Conservation (phyloP, 2,888 invertebrate species). For the Cerceris rybyensis region DNA sequence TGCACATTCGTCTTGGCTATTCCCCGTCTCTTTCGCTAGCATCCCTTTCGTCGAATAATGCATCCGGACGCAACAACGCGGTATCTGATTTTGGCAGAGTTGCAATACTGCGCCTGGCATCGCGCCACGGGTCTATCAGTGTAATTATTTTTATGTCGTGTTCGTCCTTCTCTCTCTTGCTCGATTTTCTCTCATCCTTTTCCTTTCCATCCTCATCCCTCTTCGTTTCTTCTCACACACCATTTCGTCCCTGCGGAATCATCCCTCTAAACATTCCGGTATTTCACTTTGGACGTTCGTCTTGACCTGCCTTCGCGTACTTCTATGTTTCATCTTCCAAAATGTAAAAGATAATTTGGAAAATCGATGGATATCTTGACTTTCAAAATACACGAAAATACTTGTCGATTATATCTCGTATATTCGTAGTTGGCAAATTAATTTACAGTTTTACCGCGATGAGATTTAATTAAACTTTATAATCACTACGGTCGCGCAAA, state of each 20-base stretch:
- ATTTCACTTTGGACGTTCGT: conserved; percentile 37
- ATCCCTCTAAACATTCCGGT: conserved; percentile 37
- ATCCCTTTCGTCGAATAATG: conserved; percentile 64
- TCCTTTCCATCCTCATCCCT: no score
- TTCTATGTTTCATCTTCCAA: conserved; percentile 22
- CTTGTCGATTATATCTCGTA: no score
- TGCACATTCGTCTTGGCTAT: conserved; percentile 44
- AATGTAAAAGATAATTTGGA: neutral
- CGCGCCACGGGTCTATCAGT: conserved; percentile 73
- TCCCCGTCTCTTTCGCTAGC: conserved; percentile 39
- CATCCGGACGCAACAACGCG: conserved; percentile 73
- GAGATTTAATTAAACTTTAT: no score
- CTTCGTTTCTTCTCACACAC: no score
- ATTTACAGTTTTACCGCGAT: no score
- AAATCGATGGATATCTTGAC: no score
- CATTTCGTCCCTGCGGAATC: conserved; percentile 25
- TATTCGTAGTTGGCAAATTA: no score
- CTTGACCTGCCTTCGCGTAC: conserved; percentile 22
- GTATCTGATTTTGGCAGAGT: conserved; percentile 75
- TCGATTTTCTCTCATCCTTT: no score
- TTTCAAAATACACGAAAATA: no score
- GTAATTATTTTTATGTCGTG: conserved; percentile 75
- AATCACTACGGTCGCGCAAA: no score
- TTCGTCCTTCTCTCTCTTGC: conserved; percentile 14
- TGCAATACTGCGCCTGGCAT: conserved; percentile 65